Evolutionary conservation across 2,888 invertebrate genomes (phyloP).

Genomic region (Clunio marinus): DNA sequence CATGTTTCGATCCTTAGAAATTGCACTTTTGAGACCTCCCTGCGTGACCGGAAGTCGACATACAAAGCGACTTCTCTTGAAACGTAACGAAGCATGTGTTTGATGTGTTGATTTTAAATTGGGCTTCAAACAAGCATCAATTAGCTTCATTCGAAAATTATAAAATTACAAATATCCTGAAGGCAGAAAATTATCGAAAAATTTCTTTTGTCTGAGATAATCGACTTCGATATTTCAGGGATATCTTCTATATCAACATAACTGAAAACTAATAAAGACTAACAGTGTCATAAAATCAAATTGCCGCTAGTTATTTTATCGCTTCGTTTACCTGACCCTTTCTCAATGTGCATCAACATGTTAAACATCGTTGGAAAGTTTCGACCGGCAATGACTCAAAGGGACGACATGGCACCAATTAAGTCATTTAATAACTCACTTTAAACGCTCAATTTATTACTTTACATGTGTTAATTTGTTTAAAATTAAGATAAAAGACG

Average conservation of each 20-base stretch:
- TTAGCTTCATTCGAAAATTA: conserved; percentile 1
- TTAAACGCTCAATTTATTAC: conserved; percentile 16
- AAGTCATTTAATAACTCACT: conserved; percentile 13
- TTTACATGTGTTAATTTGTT: conserved; percentile 21
- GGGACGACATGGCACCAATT: conserved; percentile 1
- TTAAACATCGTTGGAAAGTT: background rate
- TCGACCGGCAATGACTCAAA: too few species aligned
- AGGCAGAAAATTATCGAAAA: conserved; percentile 25
- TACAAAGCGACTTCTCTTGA: background rate
- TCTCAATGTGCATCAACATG: conserved; percentile 8
- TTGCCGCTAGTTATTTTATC: background rate
- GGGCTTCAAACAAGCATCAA: conserved; percentile 26
- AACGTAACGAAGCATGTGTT: conserved; percentile 9
- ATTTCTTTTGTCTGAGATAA: background rate
- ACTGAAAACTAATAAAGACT: background rate
- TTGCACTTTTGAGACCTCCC: conserved; percentile 26
- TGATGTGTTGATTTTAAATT: conserved; percentile 28
- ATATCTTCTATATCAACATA: too few species aligned
- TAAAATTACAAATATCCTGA: conserved; percentile 31
- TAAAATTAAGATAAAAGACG: too few species aligned
- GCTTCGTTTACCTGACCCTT: conserved; percentile 17
- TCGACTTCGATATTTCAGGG: background rate
- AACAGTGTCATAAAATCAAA: conserved; percentile 24
- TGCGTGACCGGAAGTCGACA: conserved; percentile 38
- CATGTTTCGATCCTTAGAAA: background rate